Evolutionary conservation across 2,888 invertebrate species (phyloP), one percentile per base, ranked within the genome.

Genomic region (Trichogramma dendrolimi): DNA sequence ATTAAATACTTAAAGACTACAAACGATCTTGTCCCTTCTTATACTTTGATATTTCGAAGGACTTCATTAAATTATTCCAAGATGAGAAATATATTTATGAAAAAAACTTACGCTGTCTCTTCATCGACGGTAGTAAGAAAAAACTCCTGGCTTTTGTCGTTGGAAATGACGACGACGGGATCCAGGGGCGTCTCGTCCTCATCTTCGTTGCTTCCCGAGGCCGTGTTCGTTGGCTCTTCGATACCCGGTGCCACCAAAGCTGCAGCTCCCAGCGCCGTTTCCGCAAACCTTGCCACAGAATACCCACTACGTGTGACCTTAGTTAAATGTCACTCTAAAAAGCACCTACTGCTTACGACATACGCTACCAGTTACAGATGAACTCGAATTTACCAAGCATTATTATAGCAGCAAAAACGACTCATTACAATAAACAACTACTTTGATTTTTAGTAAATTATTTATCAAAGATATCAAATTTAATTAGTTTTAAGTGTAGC

Each of bases 81-180:
- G 7, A 46, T 39, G 11, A 27, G 4, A 57, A 49, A 40, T 14
- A 14, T 14, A 14, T 14, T 14, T 14, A 14, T 14, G 14, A 58
- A 58, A 41, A 52, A 48, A 64, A 66, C 91, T 89, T 85, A 91
- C 91, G 86, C 86, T 58, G 88, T 87, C 81, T 92, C 92, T 78
- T 92, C 92, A 61, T 89, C 88, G 62, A 94, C 93, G 4, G 94
- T 92, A 43, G 93, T 91, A 69, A 95, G 83, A 81, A 94, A 93
- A 77, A 94, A 92, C 75, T 94, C 94, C 1, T 93, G 91, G 68
- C 92, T 92, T 80, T 90, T 92, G 77, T 94, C 92, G 80, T 94
- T 94, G 51, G 91, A 90, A 76, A 94, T 93, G 72, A 93, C 89
- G 79, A 77, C 77, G 27, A 75, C 76, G 6, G 78, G 78, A 69